Percentiles rank a stretch among this genome's conserved stretches.
These are phyloP conservation scores for Syrrhaptes paradoxus DNA, from an alignment of 2,113 vertebrate species.

Conservation along the genomic window DNA sequence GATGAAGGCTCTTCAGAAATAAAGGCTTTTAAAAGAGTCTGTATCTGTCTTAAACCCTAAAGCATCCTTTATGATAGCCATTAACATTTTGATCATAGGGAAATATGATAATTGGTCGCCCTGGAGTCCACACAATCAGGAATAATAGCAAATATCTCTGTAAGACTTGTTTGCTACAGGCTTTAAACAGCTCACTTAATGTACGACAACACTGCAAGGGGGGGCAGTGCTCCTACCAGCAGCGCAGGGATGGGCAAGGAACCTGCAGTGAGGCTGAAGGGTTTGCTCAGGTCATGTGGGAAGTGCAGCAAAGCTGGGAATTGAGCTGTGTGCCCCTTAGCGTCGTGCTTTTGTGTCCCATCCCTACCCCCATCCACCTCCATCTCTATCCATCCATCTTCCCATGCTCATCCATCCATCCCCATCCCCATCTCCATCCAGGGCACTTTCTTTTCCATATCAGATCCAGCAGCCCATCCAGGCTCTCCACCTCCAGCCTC, in stretches of 20 bases:
- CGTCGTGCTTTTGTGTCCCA: background rate
- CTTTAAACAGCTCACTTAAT: background rate
- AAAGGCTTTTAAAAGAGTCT: constrained; percentile 47
- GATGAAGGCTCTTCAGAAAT: constrained; percentile 46
- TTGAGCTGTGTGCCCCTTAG: background rate
- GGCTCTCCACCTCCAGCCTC: background rate
- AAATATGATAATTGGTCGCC: background rate
- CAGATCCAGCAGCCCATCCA: background rate
- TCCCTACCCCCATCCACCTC: background rate
- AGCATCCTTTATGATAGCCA: constrained; percentile 30
- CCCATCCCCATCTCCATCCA: background rate
- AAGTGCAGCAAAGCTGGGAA: background rate
- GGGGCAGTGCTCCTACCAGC: background rate
- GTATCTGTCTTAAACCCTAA: constrained; percentile 28
- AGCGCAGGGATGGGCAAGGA: background rate
- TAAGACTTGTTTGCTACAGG: background rate
- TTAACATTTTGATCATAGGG: constrained; percentile 45
- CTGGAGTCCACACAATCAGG: constrained; percentile 9
- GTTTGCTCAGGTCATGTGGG: background rate
- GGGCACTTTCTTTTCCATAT: background rate
- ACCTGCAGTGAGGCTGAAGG: background rate
- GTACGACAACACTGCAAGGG: background rate
- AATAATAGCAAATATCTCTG: constrained; percentile 18
- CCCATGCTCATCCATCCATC: no score
- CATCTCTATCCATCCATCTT: no score